Evolutionary conservation across 2,888 invertebrate species (phyloP).

Genomic region (Parnassius mnemosyne): DNA sequence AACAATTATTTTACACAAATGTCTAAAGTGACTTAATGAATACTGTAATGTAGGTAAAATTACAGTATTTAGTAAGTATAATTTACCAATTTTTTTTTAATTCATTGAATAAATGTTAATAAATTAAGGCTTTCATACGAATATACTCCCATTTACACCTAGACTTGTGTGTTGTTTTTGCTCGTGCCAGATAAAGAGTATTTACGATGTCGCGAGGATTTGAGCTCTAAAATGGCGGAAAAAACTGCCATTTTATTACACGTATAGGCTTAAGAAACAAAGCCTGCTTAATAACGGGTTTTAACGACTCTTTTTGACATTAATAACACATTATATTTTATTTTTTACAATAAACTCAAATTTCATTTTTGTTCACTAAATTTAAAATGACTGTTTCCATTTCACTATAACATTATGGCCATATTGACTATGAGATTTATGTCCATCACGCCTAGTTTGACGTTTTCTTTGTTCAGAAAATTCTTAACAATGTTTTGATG

Average conservation of each 20-base stretch:
- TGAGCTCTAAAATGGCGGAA: conserved; percentile 23
- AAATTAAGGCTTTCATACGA: conserved; percentile 13
- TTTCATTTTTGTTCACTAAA: too few species aligned
- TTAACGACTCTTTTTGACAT: neutral
- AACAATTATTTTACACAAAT: too few species aligned
- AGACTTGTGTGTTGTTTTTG: conserved; percentile 17
- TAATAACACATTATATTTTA: neutral
- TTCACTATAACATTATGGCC: too few species aligned
- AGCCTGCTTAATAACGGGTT: conserved; percentile 13
- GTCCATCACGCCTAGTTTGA: too few species aligned
- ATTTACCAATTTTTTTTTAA: neutral
- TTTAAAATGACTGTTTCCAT: too few species aligned
- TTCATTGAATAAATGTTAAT: conserved; percentile 2
- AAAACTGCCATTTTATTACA: conserved; percentile 27
- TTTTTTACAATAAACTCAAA: too few species aligned
- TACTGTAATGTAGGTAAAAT: too few species aligned
- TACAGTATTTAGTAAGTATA: too few species aligned
- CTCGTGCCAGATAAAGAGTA: conserved; percentile 19
- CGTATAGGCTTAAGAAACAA: conserved; percentile 27
- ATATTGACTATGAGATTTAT: too few species aligned
- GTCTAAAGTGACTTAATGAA: too few species aligned
- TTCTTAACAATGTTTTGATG: too few species aligned
- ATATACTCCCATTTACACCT: conserved; percentile 15
- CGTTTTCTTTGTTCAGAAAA: too few species aligned
- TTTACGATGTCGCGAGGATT: conserved; percentile 26